These are phyloP conservation scores for Antedon mediterranea DNA, from an alignment of 53 echinoderm and acorn worm genomes.

Conservation along the genomic window DNA sequence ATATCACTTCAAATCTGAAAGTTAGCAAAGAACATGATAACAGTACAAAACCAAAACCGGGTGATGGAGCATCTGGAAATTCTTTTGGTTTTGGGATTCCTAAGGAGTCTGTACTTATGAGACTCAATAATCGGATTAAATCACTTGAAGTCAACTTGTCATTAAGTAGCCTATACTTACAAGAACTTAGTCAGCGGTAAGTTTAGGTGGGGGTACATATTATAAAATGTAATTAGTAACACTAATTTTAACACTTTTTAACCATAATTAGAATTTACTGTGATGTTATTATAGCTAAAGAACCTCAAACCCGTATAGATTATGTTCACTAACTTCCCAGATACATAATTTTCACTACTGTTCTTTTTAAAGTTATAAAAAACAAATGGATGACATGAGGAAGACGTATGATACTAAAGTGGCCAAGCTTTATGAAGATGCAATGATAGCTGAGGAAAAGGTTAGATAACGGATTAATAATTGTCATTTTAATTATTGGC, in stretches of 20 bases:
- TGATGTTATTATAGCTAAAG: no score
- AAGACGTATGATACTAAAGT: slow-evolving; percentile 75
- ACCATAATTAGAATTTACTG: background rate
- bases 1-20: background rate
- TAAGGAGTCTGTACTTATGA: slow-evolving; percentile 94
- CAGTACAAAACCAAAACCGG: background rate
- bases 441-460: slow-evolving; percentile 58
- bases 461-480: slow-evolving; percentile 15
- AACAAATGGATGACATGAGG: slow-evolving; percentile 99
- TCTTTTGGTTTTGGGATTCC: slow-evolving; percentile 22
- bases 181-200: slow-evolving; percentile 92
- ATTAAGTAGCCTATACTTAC: slow-evolving; percentile 68
- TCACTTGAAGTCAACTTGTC: slow-evolving; percentile 85
- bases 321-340: no score
- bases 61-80: background rate
- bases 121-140: slow-evolving; percentile 95
- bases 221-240: no score
- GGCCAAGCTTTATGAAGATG: slow-evolving; percentile 42
- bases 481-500: background rate
- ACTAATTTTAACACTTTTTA: background rate
- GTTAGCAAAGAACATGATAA: background rate
- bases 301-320: no score
- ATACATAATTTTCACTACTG: no score
- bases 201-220: no score
- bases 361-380: slow-evolving; percentile 54